Percentiles rank a stretch among this genome's conserved stretches.
Evolutionary conservation across 2,113 vertebrate genomes (phyloP).

Genomic region (Harpagus bidentatus): DNA sequence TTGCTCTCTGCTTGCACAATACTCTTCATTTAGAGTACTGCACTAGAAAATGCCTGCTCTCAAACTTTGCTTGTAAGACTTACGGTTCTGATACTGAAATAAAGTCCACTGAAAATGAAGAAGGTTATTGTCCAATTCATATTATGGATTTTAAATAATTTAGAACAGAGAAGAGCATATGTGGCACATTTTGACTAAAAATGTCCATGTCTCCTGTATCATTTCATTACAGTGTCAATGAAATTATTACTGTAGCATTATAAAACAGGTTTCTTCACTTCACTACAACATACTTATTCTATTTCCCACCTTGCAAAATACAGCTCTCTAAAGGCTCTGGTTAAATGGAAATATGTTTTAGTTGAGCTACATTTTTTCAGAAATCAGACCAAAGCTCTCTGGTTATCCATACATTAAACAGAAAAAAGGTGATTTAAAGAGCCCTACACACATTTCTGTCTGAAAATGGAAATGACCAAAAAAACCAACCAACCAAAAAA

Average conservation of each 20-base stretch:
- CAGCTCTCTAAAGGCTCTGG: neutral
- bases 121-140: neutral
- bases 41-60: neutral
- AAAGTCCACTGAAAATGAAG: neutral
- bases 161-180: neutral
- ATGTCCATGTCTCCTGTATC: fast-evolving
- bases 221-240: neutral
- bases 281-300: neutral
- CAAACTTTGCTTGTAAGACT: neutral
- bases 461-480: neutral
- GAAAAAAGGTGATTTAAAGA: neutral
- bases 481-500: neutral
- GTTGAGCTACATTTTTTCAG: neutral
- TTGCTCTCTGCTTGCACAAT: neutral
- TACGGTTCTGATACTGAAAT: neutral
- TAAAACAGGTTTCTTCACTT: neutral
- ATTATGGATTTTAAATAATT: neutral
- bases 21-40: neutral
- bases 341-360: neutral
- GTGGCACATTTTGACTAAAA: neutral
- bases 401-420: neutral
- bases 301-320: neutral
- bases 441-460: neutral
- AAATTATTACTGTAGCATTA: neutral
- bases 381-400: neutral